phyloP scores from a whole-genome alignment of 2,888 invertebrate genomes.

The Noctua fimbriata region DNA sequence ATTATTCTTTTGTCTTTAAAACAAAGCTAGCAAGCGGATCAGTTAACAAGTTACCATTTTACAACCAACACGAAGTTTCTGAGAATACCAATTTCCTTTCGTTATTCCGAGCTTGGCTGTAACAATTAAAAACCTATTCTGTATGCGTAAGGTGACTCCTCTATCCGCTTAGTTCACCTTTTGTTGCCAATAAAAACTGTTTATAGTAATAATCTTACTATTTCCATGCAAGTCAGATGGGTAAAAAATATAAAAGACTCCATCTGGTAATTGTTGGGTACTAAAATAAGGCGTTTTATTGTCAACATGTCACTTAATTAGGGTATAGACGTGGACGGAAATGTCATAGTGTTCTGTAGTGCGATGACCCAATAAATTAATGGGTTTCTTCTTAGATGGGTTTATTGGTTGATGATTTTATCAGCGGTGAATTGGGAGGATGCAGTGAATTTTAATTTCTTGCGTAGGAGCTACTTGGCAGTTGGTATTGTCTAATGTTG shows the following conservation, averaged over 20 bases:
- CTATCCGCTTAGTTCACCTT: constrained; percentile 81
- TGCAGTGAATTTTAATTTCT: constrained; percentile 22
- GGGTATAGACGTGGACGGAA: constrained; percentile 74
- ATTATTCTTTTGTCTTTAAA: constrained; percentile 67
- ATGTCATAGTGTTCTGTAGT: constrained; percentile 57
- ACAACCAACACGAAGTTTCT: constrained; percentile 74
- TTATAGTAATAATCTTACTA: constrained; percentile 79
- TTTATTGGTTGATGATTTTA: constrained; percentile 36
- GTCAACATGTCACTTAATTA: constrained; percentile 82
- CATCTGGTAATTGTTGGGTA: constrained; percentile 76
- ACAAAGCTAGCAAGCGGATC: constrained; percentile 71
- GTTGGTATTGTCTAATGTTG: neutral
- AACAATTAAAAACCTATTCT: constrained; percentile 87
- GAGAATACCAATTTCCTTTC: constrained; percentile 82
- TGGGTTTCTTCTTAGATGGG: constrained; percentile 26
- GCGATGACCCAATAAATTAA: constrained; percentile 58
- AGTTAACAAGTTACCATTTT: constrained; percentile 71
- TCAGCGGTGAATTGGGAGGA: neutral
- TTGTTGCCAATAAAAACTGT: constrained; percentile 85
- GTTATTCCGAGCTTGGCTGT: constrained; percentile 77
- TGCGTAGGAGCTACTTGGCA: neutral
- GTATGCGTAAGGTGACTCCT: constrained; percentile 79
- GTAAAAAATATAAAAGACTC: constrained; percentile 76
- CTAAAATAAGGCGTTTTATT: constrained; percentile 81
- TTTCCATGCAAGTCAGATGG: constrained; percentile 80